These are phyloP conservation scores for Drosophila busckii DNA, from an alignment of 1,140 invertebrate genomes.

Conservation along the genomic window DNA sequence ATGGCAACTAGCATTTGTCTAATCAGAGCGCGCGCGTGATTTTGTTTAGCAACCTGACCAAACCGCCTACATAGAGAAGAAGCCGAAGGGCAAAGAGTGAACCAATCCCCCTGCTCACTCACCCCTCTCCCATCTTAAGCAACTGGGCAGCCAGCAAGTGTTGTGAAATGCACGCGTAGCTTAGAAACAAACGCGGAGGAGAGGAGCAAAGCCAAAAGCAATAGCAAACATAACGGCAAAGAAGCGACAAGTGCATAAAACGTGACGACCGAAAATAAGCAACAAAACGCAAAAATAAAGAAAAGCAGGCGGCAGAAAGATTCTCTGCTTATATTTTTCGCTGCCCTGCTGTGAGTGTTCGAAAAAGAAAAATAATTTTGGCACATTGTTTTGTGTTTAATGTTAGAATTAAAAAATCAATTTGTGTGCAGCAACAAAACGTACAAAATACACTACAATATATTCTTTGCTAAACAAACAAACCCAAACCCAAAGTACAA, in stretches of 20 bases:
- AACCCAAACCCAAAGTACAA: conserved; percentile 10
- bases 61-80: not conserved
- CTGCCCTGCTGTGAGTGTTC: conserved; percentile 10
- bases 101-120: conserved; percentile 6
- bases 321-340: conserved; percentile 29
- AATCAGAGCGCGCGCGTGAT: conserved; percentile 44
- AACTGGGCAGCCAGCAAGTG: conserved; percentile 21
- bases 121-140: not conserved
- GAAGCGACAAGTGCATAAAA: conserved; percentile 44
- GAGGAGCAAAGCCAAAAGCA: conserved; percentile 22
- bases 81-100: conserved; percentile 16
- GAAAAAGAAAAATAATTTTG: no score
- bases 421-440: conserved; percentile 9
- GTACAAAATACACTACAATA: no score
- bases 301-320: conserved; percentile 6
- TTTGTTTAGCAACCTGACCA: conserved; percentile 37
- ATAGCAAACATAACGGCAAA: conserved; percentile 38
- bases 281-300: conserved; percentile 6
- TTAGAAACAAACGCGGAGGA: conserved; percentile 8
- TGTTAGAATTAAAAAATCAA: conserved; percentile 45
- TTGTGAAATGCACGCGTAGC: conserved; percentile 37
- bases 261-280: conserved; percentile 30
- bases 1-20: no score
- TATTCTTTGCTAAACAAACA: conserved; percentile 5
- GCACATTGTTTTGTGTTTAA: conserved; percentile 47